Evolutionary conservation across 23 tunicate genomes (phyloP), one percentile per base, ranked within the genome.

Genomic region (Phallusia fumigata): DNA sequence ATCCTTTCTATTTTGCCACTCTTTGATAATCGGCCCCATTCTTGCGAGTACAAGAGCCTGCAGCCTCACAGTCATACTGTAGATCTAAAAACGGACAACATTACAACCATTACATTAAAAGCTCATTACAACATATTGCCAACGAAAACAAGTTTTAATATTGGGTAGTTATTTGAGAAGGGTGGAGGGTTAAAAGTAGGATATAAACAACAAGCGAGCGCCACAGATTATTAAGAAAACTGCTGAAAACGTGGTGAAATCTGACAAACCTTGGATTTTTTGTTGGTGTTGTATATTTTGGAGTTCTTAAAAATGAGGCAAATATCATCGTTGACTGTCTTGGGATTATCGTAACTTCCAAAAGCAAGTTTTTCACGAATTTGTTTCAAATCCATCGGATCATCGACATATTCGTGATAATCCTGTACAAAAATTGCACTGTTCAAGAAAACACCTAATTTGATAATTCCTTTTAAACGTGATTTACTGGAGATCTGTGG

Each of bases 61-160:
- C 5, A 79, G 40, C 22, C 83, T 52, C 21, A 79, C 73, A 40
- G 83, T 79, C 83, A 79, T 79, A 32, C 83, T 79, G 83, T 79
- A 79, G 12, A 79, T 79, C 83, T 79, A 35, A 21, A 58, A 11
- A 58, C 5, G 28, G 13, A 40, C 5, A 40, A n/a, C n/a, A n/a
- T n/a, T n/a, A n/a, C n/a, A n/a, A n/a, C n/a, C n/a, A n/a, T n/a
- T n/a, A n/a, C n/a, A n/a, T n/a, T n/a, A n/a, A n/a, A n/a, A n/a
- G n/a, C n/a, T n/a, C n/a, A n/a, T n/a, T n/a, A n/a, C n/a, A n/a
- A n/a, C n/a, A n/a, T n/a, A n/a, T n/a, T n/a, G n/a, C n/a, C n/a
- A n/a, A n/a, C n/a, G n/a, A n/a, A n/a, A n/a, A n/a, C n/a, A n/a
- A n/a, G n/a, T n/a, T n/a, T n/a, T n/a, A n/a, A n/a, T n/a, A n/a